Conservation (phyloP, 2,888 invertebrate genomes). For the Synergus japonicus region DNA sequence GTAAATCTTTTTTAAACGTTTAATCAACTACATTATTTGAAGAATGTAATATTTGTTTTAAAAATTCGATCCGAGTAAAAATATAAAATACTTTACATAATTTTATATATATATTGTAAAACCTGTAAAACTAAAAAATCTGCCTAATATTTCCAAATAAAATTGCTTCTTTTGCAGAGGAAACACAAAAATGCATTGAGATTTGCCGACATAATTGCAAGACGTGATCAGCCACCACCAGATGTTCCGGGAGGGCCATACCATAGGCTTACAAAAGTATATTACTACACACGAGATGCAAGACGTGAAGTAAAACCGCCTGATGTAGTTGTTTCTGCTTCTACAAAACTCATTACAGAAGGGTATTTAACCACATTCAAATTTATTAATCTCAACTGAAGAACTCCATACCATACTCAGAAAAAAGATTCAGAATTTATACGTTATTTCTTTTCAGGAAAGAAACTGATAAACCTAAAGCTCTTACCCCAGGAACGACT, state of each 20-base stretch:
- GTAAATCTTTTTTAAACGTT: too few relatives aligned
- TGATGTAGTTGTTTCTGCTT: slow-evolving; percentile 78
- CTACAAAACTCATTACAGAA: slow-evolving; percentile 75
- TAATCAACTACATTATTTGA: too few relatives aligned
- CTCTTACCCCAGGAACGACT: slow-evolving; percentile 81
- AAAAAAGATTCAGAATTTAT: background rate
- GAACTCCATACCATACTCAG: background rate
- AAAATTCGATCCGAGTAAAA: too few relatives aligned
- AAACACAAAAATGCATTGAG: slow-evolving; percentile 82
- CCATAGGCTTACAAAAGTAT: slow-evolving; percentile 83
- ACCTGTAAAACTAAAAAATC: too few relatives aligned
- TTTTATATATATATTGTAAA: too few relatives aligned
- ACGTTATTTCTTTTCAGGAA: slow-evolving; percentile 51
- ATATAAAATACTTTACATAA: too few relatives aligned
- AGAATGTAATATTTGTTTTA: too few relatives aligned
- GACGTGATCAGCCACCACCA: slow-evolving; percentile 90
- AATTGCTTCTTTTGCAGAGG: slow-evolving; percentile 77
- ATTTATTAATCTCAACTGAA: slow-evolving; percentile 72
- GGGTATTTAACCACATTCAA: slow-evolving; percentile 74
- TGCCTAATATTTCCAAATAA: background rate
- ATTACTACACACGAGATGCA: slow-evolving; percentile 87
- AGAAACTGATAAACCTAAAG: slow-evolving; percentile 61
- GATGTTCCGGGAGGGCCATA: slow-evolving; percentile 89
- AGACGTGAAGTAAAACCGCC: slow-evolving; percentile 89
- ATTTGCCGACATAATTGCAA: slow-evolving; percentile 83